These are phyloP conservation scores for Ophonus ardosiacus DNA, from an alignment of 2,888 invertebrate species.

Conservation along the genomic window DNA sequence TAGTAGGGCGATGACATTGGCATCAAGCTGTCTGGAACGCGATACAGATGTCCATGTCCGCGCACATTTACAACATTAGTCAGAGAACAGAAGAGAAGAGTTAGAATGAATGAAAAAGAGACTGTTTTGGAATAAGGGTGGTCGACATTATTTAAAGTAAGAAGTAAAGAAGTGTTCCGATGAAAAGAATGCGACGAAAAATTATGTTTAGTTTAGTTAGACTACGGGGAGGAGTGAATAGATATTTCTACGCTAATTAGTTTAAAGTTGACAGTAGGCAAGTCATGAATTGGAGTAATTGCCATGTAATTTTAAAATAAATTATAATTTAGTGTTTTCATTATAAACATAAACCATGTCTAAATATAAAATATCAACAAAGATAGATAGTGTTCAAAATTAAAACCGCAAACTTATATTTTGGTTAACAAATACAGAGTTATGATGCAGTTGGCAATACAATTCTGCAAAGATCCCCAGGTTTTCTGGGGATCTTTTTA, in stretches of 20 bases:
- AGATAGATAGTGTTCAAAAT: too few species aligned
- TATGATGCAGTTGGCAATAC: too few species aligned
- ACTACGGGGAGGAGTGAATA: neutral
- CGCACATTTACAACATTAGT: constrained; percentile 1
- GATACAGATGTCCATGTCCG: constrained; percentile 26
- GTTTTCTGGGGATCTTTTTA: too few species aligned
- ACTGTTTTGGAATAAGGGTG: constrained; percentile 16
- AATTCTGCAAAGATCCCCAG: too few species aligned
- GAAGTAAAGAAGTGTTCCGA: neutral
- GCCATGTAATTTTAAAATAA: neutral
- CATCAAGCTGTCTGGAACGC: constrained; percentile 39
- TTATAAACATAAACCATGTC: too few species aligned
- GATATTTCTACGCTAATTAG: neutral
- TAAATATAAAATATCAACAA: too few species aligned
- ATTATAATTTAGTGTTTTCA: neutral
- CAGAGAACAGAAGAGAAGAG: neutral
- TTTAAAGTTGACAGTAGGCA: neutral
- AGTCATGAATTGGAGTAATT: neutral
- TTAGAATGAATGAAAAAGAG: neutral
- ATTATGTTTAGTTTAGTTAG: neutral
- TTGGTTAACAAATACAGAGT: too few species aligned
- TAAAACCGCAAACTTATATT: too few species aligned
- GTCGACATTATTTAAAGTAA: constrained; percentile 9
- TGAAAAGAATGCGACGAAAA: neutral
- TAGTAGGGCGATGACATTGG: constrained; percentile 39